Conservation (phyloP, 2,113 vertebrate genomes). For the Ailurus styani region DNA sequence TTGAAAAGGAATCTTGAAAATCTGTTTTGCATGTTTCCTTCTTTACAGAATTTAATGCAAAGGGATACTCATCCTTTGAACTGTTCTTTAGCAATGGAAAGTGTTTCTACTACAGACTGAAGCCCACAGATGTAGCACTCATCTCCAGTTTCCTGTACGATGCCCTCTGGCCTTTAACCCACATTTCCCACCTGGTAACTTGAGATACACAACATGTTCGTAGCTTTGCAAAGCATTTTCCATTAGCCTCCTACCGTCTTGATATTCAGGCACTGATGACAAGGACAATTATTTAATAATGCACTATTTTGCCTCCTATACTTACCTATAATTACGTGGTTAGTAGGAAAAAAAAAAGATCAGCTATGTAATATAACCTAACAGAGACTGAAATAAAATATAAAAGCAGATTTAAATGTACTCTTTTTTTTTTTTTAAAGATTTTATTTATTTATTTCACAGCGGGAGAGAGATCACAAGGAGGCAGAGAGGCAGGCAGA, state of each 20-base stretch:
- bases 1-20: background rate
- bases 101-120: background rate
- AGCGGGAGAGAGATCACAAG: no score
- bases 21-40: background rate
- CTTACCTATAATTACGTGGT: background rate
- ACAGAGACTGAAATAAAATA: constrained; percentile 5
- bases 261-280: background rate
- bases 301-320: background rate
- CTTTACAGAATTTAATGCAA: background rate
- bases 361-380: background rate
- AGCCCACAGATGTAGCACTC: background rate
- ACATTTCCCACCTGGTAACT: background rate
- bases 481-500: no score
- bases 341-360: background rate
- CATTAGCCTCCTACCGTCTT: background rate
- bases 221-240: constrained; percentile 9
- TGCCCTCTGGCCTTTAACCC: background rate
- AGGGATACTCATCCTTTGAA: background rate
- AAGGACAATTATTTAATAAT: background rate
- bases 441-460: no score
- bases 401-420: background rate
- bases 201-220: background rate
- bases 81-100: background rate
- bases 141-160: background rate
- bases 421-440: no score